Percentiles rank a stretch among this genome's conserved stretches.
phyloP scores from a whole-genome alignment of 2,113 vertebrate species.

The Aviceda subcristata region DNA sequence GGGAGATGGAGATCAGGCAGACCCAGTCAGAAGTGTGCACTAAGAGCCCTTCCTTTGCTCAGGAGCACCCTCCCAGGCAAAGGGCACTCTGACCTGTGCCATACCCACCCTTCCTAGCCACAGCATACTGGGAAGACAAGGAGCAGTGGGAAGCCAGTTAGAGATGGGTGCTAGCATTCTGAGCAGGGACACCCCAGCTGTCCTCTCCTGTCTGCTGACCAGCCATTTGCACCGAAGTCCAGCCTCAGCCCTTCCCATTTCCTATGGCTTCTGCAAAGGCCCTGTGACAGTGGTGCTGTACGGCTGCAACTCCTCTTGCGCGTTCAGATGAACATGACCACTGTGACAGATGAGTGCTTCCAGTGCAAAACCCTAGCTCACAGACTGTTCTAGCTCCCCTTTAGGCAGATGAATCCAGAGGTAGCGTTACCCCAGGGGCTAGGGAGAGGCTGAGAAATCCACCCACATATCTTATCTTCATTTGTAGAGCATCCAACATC shows the following conservation, averaged over 20 bases:
- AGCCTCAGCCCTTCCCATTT: not conserved
- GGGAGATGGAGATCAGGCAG: not conserved
- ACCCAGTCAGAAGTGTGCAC: not conserved
- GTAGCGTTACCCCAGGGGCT: not conserved
- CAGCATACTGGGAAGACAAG: not conserved
- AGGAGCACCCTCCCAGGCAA: not conserved
- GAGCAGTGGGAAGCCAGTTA: not conserved
- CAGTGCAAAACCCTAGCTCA: not conserved
- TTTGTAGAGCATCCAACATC: not conserved
- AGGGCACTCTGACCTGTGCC: not conserved
- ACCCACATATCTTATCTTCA: not conserved
- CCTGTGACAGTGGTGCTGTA: not conserved
- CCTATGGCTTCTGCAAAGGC: not conserved
- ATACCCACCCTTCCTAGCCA: not conserved
- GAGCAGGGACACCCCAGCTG: not conserved
- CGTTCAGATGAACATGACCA: rapidly evolving
- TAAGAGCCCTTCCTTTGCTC: not conserved
- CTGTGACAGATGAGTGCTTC: not conserved
- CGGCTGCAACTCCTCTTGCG: not conserved
- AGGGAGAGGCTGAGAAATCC: slow-evolving; percentile 35
- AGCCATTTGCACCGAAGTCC: not conserved
- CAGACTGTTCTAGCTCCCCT: not conserved
- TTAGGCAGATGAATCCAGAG: not conserved
- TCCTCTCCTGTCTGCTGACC: not conserved
- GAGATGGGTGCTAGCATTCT: not conserved